Evolutionary conservation across 2,888 invertebrate species (phyloP).

Genomic region (Leptogaster cylindrica): DNA sequence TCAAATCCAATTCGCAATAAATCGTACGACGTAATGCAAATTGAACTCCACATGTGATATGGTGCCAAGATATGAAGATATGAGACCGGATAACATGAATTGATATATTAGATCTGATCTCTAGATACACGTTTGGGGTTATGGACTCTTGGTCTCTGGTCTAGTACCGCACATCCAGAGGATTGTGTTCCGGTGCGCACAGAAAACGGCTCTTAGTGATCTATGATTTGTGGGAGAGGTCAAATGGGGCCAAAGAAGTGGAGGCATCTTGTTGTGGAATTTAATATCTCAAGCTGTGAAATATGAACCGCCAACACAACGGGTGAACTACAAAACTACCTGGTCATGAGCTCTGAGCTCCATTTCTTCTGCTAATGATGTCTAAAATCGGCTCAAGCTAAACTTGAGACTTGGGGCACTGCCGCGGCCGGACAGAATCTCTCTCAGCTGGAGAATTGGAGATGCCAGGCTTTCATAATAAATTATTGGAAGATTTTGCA

Average conservation of each 20-base stretch:
- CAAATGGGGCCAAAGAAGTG: slow-evolving; percentile 45
- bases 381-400: background rate
- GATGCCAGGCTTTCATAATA: background rate
- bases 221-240: slow-evolving; percentile 48
- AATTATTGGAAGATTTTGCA: background rate
- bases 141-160: slow-evolving; percentile 45
- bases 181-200: slow-evolving; percentile 20
- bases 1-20: slow-evolving; percentile 46
- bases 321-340: slow-evolving; percentile 20
- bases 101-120: slow-evolving; percentile 48
- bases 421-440: background rate
- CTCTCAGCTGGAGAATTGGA: background rate
- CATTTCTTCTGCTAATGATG: slow-evolving; percentile 26
- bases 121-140: slow-evolving; percentile 45
- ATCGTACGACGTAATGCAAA: slow-evolving; percentile 42
- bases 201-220: slow-evolving; percentile 36
- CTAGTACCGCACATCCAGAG: slow-evolving; percentile 45
- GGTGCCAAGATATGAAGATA: slow-evolving; percentile 45
- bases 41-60: slow-evolving; percentile 44
- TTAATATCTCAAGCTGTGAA: slow-evolving; percentile 48
- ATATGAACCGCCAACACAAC: slow-evolving; percentile 45
- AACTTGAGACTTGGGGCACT: background rate
- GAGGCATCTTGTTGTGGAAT: slow-evolving; percentile 42
- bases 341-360: slow-evolving; percentile 14
- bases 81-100: slow-evolving; percentile 45